A percentile compares a stretch with the other conserved stretches of the same genome.
Evolutionary conservation across 2,113 vertebrate species (phyloP).

Genomic region (Aleadryas rufinucha): DNA sequence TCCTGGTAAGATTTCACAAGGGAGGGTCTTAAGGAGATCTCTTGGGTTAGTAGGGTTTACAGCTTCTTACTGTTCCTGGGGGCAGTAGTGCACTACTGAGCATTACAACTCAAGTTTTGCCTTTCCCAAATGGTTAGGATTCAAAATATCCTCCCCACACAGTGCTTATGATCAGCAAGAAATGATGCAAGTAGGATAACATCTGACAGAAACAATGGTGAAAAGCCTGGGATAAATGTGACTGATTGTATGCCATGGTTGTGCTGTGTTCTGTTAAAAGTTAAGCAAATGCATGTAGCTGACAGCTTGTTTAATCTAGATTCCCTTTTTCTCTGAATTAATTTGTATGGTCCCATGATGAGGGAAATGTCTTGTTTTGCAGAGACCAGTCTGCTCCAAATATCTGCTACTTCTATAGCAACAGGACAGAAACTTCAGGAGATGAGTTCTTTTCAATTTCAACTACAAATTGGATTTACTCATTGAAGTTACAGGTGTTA

Average conservation of each 20-base stretch:
- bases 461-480: slow-evolving; percentile 2
- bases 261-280: neutral
- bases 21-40: neutral
- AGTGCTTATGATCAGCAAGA: neutral
- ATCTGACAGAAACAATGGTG: neutral
- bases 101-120: neutral
- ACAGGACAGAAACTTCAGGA: neutral
- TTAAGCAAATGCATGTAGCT: neutral
- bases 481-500: neutral
- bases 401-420: neutral
- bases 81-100: neutral
- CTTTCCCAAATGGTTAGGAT: neutral
- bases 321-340: neutral
- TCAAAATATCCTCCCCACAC: accelerated
- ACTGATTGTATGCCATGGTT: neutral
- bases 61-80: neutral
- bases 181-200: neutral
- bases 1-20: neutral
- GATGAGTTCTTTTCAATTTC: slow-evolving; percentile 14
- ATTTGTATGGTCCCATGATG: neutral
- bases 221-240: neutral
- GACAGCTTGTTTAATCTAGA: neutral
- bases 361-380: neutral
- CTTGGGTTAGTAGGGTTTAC: neutral
- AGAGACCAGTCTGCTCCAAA: neutral